Base-by-base conservation (phyloP, 2,888 invertebrate genomes). In the Teleiodes luculella region DNA sequence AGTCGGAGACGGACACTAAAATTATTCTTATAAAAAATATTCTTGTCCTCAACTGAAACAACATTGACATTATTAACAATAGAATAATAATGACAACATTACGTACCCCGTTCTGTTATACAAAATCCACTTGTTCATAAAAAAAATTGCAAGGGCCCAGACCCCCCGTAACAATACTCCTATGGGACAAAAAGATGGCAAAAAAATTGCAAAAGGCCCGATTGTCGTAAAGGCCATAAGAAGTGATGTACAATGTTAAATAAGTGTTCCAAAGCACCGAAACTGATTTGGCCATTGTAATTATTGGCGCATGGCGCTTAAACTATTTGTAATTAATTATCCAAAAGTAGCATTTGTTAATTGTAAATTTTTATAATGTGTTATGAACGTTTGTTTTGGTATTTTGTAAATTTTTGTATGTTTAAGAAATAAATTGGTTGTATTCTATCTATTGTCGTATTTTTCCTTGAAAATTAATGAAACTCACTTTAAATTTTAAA, bases 81-180 rank as follows among this genome's bases (percentile, higher is more conserved):
- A n/a, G n/a, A n/a, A n/a, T n/a, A n/a, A n/a, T n/a, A n/a, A n/a
- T n/a, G n/a, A n/a, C n/a, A n/a, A n/a, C n/a, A n/a, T n/a, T 52
- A 46, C 52, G 35, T 35, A 49, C 50, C 54, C 36, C 33, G 43
- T 28, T 60, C 65, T 61, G 47, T 48, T 49, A 60, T 51, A 64
- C 62, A 59, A 57, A 66, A 66, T 66, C 48, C 49, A 49, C 49
- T 37, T 49, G 49, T 49, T 14, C n/a, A 37, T 8, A 53, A 57
- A 79, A 82, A 83, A 80, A 76, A 52, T n/a, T 56, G 76, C 76
- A 76, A 76, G 66, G 67, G 65, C 71, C 68, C 65, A 73, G 81
- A 82, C 83, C 82, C 77, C 81, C 76, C 76, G 59, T 75, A 73
- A 83, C 82, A 83, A 84, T 68, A 58, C 74, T 53, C 70, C 70